Evolutionary conservation across 1,140 invertebrate species (phyloP), one percentile per base, ranked within the genome.

Genomic region (Megalonaias nervosa): DNA sequence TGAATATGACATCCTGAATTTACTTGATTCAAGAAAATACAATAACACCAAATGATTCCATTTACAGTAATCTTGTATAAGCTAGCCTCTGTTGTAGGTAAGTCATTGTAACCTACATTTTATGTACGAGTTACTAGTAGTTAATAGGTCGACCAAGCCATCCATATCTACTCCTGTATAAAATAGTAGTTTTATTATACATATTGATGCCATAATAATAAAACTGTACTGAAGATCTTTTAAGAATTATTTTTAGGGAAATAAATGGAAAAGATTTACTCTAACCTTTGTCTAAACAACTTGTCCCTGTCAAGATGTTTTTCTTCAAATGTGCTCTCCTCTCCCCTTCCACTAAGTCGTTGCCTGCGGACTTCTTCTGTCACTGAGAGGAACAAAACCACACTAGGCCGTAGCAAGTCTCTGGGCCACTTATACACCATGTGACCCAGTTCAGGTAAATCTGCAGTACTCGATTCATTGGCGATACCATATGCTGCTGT

Each of bases 401-500:
- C 23, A 16, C 71, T 81, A 16, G 86, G 86, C 58, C 78, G 72
- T 15, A 85, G 57, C 57, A 87, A 67, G 69, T 86, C 84, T 21
- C 19, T 5, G 14, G 86, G 86, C 86, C 86, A 87, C 6, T 69
- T 56, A 71, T 87, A 87, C 16, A 81, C 80, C 4, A 61, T 38
- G 58, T 86, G 86, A 48, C 76, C 77, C 19, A 13, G 6, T 0
- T 17, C 59, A 4, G 86, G 85, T 31, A 85, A 56, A 59, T 86
- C 86, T 15, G 38, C 73, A 16, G 48, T 62, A 31, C 82, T 85
- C 1, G 80, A 77, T 62, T 87, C 86, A 78, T 87, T 86, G 31
- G 86, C 84, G 14, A 87, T 85, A 17, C 82, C 86, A 77, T 87
- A 87, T 0, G 86, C 86, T 77, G 86, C 80, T 57, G 85, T 86